Base-by-base conservation (phyloP, 2,113 vertebrate species). In the Micronycteris hirsuta region DNA sequence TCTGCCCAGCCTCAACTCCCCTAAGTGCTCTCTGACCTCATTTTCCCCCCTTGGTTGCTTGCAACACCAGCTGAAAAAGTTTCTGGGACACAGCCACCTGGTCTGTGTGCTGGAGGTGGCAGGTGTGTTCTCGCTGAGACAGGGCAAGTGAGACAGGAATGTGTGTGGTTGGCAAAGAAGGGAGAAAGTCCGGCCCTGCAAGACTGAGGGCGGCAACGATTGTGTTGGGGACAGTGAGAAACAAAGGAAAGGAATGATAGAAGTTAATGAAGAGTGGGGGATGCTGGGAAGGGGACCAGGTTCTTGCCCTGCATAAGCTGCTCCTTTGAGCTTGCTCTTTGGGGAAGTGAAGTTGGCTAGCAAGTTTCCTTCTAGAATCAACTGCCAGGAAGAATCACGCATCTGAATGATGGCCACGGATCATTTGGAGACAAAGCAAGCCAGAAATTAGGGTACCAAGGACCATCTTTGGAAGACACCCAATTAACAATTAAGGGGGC, bases 41-140 rank as follows among this genome's bases (percentile, higher is more conserved):
- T 90, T 91, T 45, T 7, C 16, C 19, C 16, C 38, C 56, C 26
- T 95, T 12, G 6, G n/a, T 88, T 73, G 81, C 76, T 89, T 96
- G 91, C 89, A 86, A 94, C 78, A 97, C 31, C 89, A 90, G 45
- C 33, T 85, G 82, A 88, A 92, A 89, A 89, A 31, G 87, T 96
- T 85, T 84, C 92, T 67, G 68, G 77, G 94, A 85, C 82, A 92
- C 70, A 91, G 70, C 56, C 68, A 88, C 84, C 85, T 83, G 89
- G 65, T 93, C 86, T 88, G 33, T 45, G 82, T 63, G 41, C 80
- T 94, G 82, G 24, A 86, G 84, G 78, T 61, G 54, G 84, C 68
- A 98, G 95, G 92, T 65, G 47, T 84, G 78, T 78, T 85, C 90
- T 90, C 0, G 16, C 86, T 94, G 92, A 93, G 86, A 74, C 4